Evolutionary conservation across 1,140 invertebrate species (phyloP).

Genomic region (Drosophila sturtevanti): DNA sequence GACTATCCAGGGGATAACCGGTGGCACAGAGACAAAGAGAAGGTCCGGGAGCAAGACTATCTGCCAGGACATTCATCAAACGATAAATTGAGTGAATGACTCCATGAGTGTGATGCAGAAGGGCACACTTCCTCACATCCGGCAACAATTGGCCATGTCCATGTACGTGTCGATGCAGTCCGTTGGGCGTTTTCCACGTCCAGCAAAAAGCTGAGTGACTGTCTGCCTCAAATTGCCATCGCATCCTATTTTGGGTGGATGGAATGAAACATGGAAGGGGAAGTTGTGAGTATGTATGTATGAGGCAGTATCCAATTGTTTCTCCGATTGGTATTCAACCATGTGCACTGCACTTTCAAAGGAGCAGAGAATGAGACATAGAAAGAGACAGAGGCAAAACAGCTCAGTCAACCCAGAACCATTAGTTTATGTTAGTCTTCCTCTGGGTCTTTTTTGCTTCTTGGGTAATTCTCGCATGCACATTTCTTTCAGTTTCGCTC

Average conservation of each 20-base stretch:
- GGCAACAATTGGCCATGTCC: slow-evolving; percentile 61
- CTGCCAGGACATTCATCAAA: slow-evolving; percentile 82
- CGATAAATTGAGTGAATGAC: slow-evolving; percentile 83
- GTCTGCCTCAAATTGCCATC: slow-evolving; percentile 81
- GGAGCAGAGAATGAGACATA: not conserved
- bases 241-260: slow-evolving; percentile 55
- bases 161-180: slow-evolving; percentile 26
- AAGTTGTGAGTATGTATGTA: not conserved
- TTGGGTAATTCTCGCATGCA: slow-evolving; percentile 58
- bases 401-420: slow-evolving; percentile 49
- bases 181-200: slow-evolving; percentile 49
- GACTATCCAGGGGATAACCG: slow-evolving; percentile 1
- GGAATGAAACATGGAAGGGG: not conserved
- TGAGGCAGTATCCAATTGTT: slow-evolving; percentile 57
- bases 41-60: slow-evolving; percentile 53
- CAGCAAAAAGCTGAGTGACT: slow-evolving; percentile 58
- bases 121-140: slow-evolving; percentile 70
- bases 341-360: slow-evolving; percentile 35
- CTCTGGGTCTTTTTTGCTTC: slow-evolving; percentile 31
- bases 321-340: slow-evolving; percentile 77
- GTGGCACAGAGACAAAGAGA: slow-evolving; percentile 11
- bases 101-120: slow-evolving; percentile 76
- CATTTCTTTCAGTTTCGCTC: slow-evolving; percentile 29
- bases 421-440: slow-evolving; percentile 21
- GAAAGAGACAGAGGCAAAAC: slow-evolving; percentile 4